phyloP scores from a whole-genome alignment of 1,140 invertebrate genomes.

The Akabosia matsudoensis region DNA sequence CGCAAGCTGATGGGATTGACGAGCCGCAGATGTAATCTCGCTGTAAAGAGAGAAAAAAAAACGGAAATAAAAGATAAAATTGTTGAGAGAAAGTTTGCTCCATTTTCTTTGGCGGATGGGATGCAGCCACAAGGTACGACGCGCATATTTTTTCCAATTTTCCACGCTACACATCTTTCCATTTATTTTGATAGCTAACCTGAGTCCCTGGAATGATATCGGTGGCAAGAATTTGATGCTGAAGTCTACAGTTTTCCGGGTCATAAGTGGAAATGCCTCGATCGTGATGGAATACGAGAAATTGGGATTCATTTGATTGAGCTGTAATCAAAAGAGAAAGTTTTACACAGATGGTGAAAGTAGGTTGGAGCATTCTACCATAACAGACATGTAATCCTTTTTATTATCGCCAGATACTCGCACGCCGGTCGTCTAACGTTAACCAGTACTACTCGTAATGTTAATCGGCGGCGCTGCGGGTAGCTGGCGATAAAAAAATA shows the following conservation, averaged over 20 bases:
- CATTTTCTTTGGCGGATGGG: no score
- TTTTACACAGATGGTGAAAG: no score
- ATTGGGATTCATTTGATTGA: conserved; percentile 61
- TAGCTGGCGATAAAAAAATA: no score
- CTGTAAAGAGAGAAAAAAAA: background rate
- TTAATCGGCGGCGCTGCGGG: no score
- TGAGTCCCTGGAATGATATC: conserved; percentile 70
- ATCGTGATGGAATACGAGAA: conserved; percentile 70
- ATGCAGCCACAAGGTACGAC: background rate
- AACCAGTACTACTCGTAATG: no score
- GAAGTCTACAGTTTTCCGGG: conserved; percentile 65
- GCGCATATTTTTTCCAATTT: background rate
- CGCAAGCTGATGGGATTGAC: conserved; percentile 56
- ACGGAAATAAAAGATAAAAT: background rate
- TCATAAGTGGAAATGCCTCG: conserved; percentile 72
- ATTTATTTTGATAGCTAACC: conserved; percentile 51
- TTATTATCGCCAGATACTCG: no score
- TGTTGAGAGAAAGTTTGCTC: background rate
- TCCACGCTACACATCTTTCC: no score
- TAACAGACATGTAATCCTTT: no score
- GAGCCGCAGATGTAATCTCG: conserved; percentile 21
- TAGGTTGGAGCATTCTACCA: no score
- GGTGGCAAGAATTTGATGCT: conserved; percentile 68
- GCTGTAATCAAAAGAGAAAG: no score
- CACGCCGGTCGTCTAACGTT: no score